Conservation (phyloP, 2,888 invertebrate species). For the Leptinotarsa haldemani region DNA sequence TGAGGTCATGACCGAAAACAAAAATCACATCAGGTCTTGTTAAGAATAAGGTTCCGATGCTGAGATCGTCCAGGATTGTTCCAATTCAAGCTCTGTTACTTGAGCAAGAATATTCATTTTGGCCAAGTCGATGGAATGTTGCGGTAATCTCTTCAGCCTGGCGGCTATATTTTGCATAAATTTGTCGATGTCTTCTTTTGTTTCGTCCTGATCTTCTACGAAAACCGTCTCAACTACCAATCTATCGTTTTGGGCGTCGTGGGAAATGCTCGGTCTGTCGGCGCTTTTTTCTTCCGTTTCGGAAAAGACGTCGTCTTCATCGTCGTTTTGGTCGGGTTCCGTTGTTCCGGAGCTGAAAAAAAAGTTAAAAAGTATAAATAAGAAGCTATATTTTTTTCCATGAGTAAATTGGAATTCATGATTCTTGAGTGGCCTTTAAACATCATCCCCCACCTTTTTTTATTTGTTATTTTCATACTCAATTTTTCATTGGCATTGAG, state of each 20-base stretch:
- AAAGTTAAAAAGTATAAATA: background rate
- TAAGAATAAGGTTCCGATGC: slow-evolving; percentile 11
- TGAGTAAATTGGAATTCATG: too few relatives aligned
- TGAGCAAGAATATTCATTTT: slow-evolving; percentile 35
- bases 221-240: background rate
- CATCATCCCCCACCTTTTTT: too few relatives aligned
- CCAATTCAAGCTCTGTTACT: slow-evolving; percentile 32
- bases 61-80: slow-evolving; percentile 23
- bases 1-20: background rate
- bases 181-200: slow-evolving; percentile 20
- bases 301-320: slow-evolving; percentile 36
- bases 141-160: slow-evolving; percentile 30
- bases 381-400: background rate
- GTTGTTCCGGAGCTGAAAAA: slow-evolving; percentile 5
- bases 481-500: too few relatives aligned
- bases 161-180: slow-evolving; percentile 32
- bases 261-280: slow-evolving; percentile 8
- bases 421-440: too few relatives aligned
- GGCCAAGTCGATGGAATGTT: slow-evolving; percentile 27
- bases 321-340: slow-evolving; percentile 20
- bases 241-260: background rate
- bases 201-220: background rate
- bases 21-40: background rate
- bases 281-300: slow-evolving; percentile 30
- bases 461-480: too few relatives aligned